Base-by-base conservation (phyloP, 2,888 invertebrate genomes). In the Quadriops clusia region DNA sequence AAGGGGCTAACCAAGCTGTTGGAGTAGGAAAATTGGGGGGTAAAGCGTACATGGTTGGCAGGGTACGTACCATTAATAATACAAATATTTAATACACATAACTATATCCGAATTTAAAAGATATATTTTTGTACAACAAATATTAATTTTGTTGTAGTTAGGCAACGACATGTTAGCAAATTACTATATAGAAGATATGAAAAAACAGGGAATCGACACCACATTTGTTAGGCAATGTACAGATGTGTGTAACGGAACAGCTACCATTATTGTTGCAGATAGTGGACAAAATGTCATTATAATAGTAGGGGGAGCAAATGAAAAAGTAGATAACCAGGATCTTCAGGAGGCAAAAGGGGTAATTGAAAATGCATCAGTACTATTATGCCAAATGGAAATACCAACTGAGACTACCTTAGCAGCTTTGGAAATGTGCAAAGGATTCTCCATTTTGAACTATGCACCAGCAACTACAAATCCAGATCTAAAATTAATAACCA, bases 1-100 rank as follows among this genome's bases (percentile, higher is more conserved):
- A 98, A 64, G 97, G 97, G 6, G 94, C 93, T 3, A 98, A 98
- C 61, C 95, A 97, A 60, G 93, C 93, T 60, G 79, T 95, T 2
- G 83, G 87, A 30, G 86, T 91, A 5, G 77, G 84, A 0, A 81
- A 80, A 56, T 67, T 94, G 17, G 94, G 93, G n/a, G 84, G 78
- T 35, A 70, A 73, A 30, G 72, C 82, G 3, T 72, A 76, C 3
- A 72, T 97, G 61, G 69, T 97, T 46, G 81, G 83, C 34, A 84
- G 85, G 67, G 90, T n/a, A n/a, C n/a, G n/a, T n/a, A n/a, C n/a
- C n/a, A n/a, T n/a, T n/a, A n/a, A n/a, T n/a, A n/a, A n/a, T n/a
- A n/a, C n/a, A n/a, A n/a, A n/a, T n/a, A n/a, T n/a, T n/a, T n/a
- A n/a, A n/a, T n/a, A n/a, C n/a, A n/a, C n/a, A n/a, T n/a, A n/a